Base-by-base conservation (phyloP, 2,888 invertebrate species). In the Acanthosepion pharaonis region DNA sequence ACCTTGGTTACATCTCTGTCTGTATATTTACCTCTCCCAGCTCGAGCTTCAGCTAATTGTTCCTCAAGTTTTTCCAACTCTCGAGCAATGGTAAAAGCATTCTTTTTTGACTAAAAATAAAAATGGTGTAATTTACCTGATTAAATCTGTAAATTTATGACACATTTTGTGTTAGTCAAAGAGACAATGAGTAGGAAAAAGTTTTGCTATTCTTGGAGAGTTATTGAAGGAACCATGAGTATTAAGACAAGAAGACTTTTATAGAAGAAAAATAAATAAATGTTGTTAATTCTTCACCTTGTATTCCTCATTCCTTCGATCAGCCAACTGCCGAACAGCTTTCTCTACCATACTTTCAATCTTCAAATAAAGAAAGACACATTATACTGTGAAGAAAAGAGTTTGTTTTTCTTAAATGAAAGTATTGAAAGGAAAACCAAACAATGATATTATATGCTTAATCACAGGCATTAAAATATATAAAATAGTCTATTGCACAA, bases 21-120 rank as follows among this genome's bases (percentile, higher is more conserved):
- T 48, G 98, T 97, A 53, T 96, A 96, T 96, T 97, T 97, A n/a
- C 97, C 96, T 95, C 97, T 97, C 25, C 97, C 97, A n/a, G 96
- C 97, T 48, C 94, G 94, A 91, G 98, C 98, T 97, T 97, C 97
- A 33, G 96, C 95, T 92, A 96, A 94, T 93, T 96, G 95, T 94
- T 99, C 99, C 97, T 99, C 99, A 91, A 99, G 98, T 97, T 99
- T 98, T 97, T 99, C 99, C 97, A 99, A 99, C 96, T 99, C 99
- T 95, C 99, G 98, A 0, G 99, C 98, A 95, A 98, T 98, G 0
- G 98, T 97, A 97, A 99, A 99, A 95, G 99, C 99, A 95, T 98
- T 98, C 97, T 99, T 99, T 97, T 99, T 99, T 94, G 98, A 98
- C 97, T 97, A 95, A 55, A 95, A 95, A 18, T 95, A 93, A 33